Base-by-base conservation (phyloP, 2,888 invertebrate species). In the Mesorhabditis belari region DNA sequence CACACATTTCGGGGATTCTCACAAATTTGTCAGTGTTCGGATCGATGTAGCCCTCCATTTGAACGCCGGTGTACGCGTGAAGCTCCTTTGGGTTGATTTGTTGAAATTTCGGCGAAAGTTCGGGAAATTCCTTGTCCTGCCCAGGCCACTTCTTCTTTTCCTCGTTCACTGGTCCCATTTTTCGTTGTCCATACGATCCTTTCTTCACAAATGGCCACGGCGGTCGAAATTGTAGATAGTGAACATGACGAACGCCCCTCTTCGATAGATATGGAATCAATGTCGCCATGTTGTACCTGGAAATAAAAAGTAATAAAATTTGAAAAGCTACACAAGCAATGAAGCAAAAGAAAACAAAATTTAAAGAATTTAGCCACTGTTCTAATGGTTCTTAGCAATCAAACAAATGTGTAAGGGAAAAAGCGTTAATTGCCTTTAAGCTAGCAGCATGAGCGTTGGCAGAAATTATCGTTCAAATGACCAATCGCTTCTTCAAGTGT, bases 1-100 rank as follows among this genome's bases (percentile, higher is more conserved):
- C 93, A 67, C 91, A 87, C 88, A 88, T 92, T 85, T 95, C 94
- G 1, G 89, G 89, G 3, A 95, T 80, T n/a, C 74, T 68, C 2
- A 75, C 70, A 65, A 77, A 83, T 29, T 74, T 61, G 5, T 75
- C 77, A n/a, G 68, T 80, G 9, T 27, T 28, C 23, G 67, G 67
- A 57, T 79, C 75, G n/a, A 60, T 55, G 56, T 62, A 79, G 49
- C 79, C 79, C 44, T 73, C 70, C 4, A 62, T 66, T 55, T 72
- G 70, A 6, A 77, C 77, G 5, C 73, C 72, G 1, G 77, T 79
- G 53, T 79, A 79, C 49, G 69, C 62, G 49, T 69, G 70, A 3
- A 79, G 62, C 19, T 65, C 63, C 27, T 59, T 61, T 17, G 71
- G 72, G 55, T 79, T 79, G 59, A 67, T 58, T 55, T 76, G 71